Evolutionary conservation across 2,888 invertebrate species (phyloP), one percentile per base, ranked within the genome.

Genomic region (Nemotelus pantherinus): DNA sequence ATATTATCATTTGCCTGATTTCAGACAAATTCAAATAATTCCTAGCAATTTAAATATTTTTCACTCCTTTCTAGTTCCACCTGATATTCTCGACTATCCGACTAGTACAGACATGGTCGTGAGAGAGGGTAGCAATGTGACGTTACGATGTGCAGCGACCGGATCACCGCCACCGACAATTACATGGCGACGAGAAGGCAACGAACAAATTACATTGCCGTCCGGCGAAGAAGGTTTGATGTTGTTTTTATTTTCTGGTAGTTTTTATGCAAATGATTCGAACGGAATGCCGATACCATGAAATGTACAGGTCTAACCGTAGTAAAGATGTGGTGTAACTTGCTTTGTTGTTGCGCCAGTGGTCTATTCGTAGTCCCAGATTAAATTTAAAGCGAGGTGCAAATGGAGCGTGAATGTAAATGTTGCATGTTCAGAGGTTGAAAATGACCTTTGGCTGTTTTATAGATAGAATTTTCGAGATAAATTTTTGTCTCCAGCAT

Each of bases 161-260:
- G 95, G 97, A 74, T 94, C 94, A n/a, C 97, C 97, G 2, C 90
- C 91, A 81, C 97, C 97, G 3, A 93, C 91, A 82, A 95, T 96
- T 86, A 93, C 92, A 80, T 97, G 97, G 97, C 89, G 94, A 81
- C 89, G 95, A 81, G 96, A 96, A 86, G 93, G 93, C 83, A 92
- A 93, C 77, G 92, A 92, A 84, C 89, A 91, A 77, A 94, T 95
- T 84, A 91, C 92, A 39, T 86, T 93, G 70, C 89, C 91, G 74
- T 91, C 90, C 82, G 93, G 92, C 53, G 88, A 90, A 82, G 92
- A 93, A 89, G 93, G 93, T 93, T 86, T 86, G 85, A 82, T 44
- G n/a, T 63, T 39, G 53, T 41, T 70, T 3, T 10, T 45, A 5
- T 65, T 65, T n/a, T 65, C 9, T 25, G 25, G 25, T 25, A 25